Evolutionary conservation across 2,888 invertebrate genomes (phyloP).

Genomic region (Tetanocera ferruginea): DNA sequence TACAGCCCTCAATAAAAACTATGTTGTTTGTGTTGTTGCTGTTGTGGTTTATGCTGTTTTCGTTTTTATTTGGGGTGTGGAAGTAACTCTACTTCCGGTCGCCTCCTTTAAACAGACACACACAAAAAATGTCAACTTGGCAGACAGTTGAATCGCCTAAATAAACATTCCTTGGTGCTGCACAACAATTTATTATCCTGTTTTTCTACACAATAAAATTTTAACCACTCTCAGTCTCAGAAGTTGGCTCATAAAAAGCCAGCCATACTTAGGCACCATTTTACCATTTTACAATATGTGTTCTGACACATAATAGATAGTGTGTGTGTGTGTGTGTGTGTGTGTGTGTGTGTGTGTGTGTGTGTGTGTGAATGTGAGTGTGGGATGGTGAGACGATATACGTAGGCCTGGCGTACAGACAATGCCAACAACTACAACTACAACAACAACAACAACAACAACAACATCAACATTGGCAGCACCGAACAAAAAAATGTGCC

Average conservation of each 20-base stretch:
- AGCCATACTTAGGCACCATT: background rate
- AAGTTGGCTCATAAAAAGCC: slow-evolving; percentile 16
- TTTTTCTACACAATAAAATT: slow-evolving; percentile 15
- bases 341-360: background rate
- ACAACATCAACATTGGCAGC: background rate
- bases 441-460: background rate
- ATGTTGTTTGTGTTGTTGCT: background rate
- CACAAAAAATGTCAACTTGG: slow-evolving; percentile 3
- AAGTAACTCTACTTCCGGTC: background rate
- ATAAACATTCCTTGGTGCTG: background rate
- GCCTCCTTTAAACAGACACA: background rate
- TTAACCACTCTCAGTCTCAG: background rate
- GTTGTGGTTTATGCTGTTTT: background rate
- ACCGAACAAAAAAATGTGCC: background rate
- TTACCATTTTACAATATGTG: background rate
- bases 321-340: background rate
- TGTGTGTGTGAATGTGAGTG: background rate
- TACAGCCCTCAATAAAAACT: background rate
- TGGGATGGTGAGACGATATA: background rate
- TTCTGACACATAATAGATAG: background rate
- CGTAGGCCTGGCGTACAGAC: background rate
- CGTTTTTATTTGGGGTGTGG: background rate
- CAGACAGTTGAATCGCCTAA: slow-evolving; percentile 11
- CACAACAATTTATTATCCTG: slow-evolving; percentile 25
- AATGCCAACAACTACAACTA: slow-evolving; percentile 1